Base-by-base conservation (phyloP, 30 jellyfish, hydroid and myxozoan genomes). In the Hydractinia symbiolongicarpus region DNA sequence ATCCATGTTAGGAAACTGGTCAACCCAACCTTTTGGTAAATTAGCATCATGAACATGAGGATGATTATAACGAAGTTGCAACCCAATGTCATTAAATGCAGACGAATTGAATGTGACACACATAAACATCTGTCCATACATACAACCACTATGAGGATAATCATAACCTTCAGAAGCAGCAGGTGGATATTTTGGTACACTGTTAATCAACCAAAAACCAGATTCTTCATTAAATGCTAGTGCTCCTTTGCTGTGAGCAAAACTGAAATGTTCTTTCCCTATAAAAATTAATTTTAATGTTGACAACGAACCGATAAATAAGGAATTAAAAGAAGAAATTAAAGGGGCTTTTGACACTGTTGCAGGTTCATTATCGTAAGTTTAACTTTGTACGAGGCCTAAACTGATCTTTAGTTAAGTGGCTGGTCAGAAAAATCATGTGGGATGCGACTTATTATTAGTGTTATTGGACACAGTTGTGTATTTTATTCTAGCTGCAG, bases 241-340 rank as follows among this genome's bases (percentile, higher is more conserved):
- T 52, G 87, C 98, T 1, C 98, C 98, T 64, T 93, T 93, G 84
- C 95, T 87, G 82, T 93, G 98, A 44, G 95, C 98, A 78, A 66
- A 74, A 49, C 54, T 10, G 30, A 5, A 74, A 50, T 30, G 54
- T 49, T 49, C 69, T 74, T 7, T 67, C 14, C 83, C 83, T 74
- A 55, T 19, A 72, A 72, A 21, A 72, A 30, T 30, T 30, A 30
- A 30, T 30, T 30, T 30, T 30, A 30, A 2, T 2, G 44, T 30
- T 30, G 44, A 30, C 44, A 30, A 30, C 44, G 44, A 30, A 30
- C 44, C 44, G 44, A 30, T 30, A 30, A 30, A 30, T 30, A 30
- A 30, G 2, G 44, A 30, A 30, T 30, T 30, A 30, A 30, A 30
- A 30, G 44, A 30, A 30, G 44, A 30, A 30, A 30, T 30, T 30